These are phyloP conservation scores for Cassiopea andromeda DNA, from an alignment of 30 jellyfish, hydroid and myxozoan species.

Conservation along the genomic window DNA sequence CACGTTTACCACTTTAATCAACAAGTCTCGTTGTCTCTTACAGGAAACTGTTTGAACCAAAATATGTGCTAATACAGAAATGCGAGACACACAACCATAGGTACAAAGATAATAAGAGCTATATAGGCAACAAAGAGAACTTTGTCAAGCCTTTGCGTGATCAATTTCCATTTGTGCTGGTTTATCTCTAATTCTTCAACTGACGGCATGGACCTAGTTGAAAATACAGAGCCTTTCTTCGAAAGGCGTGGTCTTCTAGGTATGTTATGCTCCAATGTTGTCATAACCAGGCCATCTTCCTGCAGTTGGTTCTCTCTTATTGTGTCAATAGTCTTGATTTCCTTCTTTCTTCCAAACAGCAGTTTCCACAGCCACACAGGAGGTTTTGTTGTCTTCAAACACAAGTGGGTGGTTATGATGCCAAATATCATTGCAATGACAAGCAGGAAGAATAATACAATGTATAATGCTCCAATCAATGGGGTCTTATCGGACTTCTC, in stretches of 20 bases:
- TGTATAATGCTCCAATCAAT: slow-evolving; percentile 76
- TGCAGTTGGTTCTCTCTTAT: slow-evolving; percentile 30
- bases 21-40: no score
- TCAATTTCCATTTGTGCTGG: slow-evolving; percentile 56
- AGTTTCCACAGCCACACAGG: slow-evolving; percentile 66
- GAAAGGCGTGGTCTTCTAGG: slow-evolving; percentile 10
- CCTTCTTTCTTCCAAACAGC: slow-evolving; percentile 17
- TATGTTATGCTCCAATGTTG: slow-evolving; percentile 3
- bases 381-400: slow-evolving; percentile 54
- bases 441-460: slow-evolving; percentile 56
- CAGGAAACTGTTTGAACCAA: no score
- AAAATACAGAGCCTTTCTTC: slow-evolving; percentile 1
- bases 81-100: slow-evolving; percentile 12
- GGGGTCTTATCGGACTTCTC: slow-evolving; percentile 92
- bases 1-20: no score
- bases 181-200: slow-evolving; percentile 46
- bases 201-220: slow-evolving; percentile 11
- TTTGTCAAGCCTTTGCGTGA: slow-evolving; percentile 42
- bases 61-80: not conserved
- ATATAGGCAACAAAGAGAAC: slow-evolving; percentile 30
- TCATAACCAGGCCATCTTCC: slow-evolving; percentile 34
- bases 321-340: not conserved
- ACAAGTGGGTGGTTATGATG: slow-evolving; percentile 45
- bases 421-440: slow-evolving; percentile 52
- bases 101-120: slow-evolving; percentile 45